phyloP scores from a whole-genome alignment of 2,113 vertebrate species.

The Urocitellus parryii region DNA sequence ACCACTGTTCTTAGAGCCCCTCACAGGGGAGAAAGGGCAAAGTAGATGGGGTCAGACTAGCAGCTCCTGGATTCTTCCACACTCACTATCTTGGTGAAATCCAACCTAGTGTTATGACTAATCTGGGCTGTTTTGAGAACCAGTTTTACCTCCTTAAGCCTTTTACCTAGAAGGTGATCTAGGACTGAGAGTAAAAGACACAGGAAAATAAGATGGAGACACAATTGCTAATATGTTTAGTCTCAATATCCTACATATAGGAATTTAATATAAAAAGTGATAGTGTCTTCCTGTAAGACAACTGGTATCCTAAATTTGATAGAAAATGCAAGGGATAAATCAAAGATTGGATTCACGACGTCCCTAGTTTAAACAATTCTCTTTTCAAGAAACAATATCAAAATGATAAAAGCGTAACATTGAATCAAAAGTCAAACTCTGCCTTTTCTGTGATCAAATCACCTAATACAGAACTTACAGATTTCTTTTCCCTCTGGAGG shows the following conservation, averaged over 20 bases:
- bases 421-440: not conserved
- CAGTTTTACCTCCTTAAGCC: not conserved
- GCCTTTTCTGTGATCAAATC: not conserved
- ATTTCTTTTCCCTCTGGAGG: not conserved
- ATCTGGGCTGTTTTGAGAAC: not conserved
- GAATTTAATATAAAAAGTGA: not conserved
- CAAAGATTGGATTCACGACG: not conserved
- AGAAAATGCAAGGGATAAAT: not conserved
- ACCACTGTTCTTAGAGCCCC: not conserved
- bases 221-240: not conserved
- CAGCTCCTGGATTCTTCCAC: not conserved
- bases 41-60: not conserved
- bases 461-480: not conserved
- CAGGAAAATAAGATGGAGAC: not conserved
- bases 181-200: not conserved
- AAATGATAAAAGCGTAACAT: not conserved
- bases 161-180: not conserved
- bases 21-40: not conserved
- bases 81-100: not conserved
- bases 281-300: not conserved
- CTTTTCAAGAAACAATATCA: not conserved
- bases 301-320: not conserved
- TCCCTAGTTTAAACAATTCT: not conserved
- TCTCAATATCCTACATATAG: not conserved
- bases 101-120: not conserved